Base-by-base conservation (phyloP, 2,888 invertebrate species). In the Anthrax anthrax region DNA sequence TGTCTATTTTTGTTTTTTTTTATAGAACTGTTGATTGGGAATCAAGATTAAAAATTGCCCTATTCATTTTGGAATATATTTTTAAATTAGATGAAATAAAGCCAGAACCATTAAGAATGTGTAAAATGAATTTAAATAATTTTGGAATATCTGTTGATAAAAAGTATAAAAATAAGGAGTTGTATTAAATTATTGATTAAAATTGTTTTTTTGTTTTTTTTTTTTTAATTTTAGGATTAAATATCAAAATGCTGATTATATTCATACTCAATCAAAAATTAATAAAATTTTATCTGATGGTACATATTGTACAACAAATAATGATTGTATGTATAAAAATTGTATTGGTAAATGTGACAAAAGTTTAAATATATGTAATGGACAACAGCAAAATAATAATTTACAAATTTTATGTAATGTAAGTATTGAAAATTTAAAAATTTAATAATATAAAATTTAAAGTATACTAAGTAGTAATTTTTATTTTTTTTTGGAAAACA, bases 101-200 rank as follows among this genome's bases (percentile, higher is more conserved):
- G 46, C 66, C 66, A 13, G 67, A 66, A 43, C 65, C 67, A 1
- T 41, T 66, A 23, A 57, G 60, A 42, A 65, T 66, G 56, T 66
- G 66, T 37, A 63, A 62, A 52, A 61, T 66, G 52, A 56, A 62
- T 38, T 58, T 61, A 4, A 56, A 58, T 39, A 57, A 62, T 37
- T 66, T 66, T 46, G 67, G 67, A 3, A 56, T 62, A 4, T 61
- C 65, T 0, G 53, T 58, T 1, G 66, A 66, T 43, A 58, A 58
- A 34, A 58, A 60, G 60, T 60, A 43, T 27, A 17, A 29, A n/a
- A n/a, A n/a, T n/a, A n/a, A n/a, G n/a, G n/a, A n/a, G n/a, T n/a
- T n/a, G n/a, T n/a, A n/a, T n/a, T n/a, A n/a, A n/a, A n/a, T n/a
- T n/a, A n/a, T n/a, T n/a, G n/a, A n/a, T n/a, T n/a, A n/a, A n/a